Evolutionary conservation across 2,113 vertebrate genomes (phyloP), one percentile per base, ranked within the genome.

Genomic region (Xiphias gladius): DNA sequence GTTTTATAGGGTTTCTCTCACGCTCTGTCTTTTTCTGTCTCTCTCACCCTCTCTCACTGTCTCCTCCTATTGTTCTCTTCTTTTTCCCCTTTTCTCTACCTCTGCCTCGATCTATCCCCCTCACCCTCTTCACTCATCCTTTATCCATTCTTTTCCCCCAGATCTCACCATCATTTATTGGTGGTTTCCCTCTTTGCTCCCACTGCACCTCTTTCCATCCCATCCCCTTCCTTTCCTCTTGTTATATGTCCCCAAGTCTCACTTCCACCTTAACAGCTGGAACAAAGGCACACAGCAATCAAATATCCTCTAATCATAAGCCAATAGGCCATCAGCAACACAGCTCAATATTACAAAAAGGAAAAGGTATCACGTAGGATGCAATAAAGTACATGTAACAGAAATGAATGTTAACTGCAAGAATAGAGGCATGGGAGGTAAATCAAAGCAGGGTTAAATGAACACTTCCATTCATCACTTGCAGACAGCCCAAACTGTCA

Each of bases 261-360:
- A 66, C 62, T 57, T 82, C 78, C 65, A 84, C 74, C 84, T 75
- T 57, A 67, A 78, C 52, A 58, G 66, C 62, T 76, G 57, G 22
- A 84, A 76, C 84, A 84, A 88, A 86, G 84, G 80, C 70, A 30
- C 80, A 46, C 24, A 2, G 71, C 85, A 90, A 91, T 91, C 86
- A 89, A 87, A 82, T 71, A 12, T 73, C 58, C 59, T 70, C 78
- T 82, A 90, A 91, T 92, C 84, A 80, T 55, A 11, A 69, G 61
- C 82, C 65, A 55, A 41, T 68, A 43, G 80, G 30, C 83, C 67
- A 84, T 91, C 88, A 84, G 70, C 74, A 73, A 54, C 59, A 66
- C 62, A 39, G 37, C 80, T 63, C 50, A 5, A 52, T 24, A 48
- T 72, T 77, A 67, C 24, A 41, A 65, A 85, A 66, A 67, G 22